These are phyloP conservation scores for Percina caprodes DNA, from an alignment of 2,113 vertebrate genomes.

Conservation along the genomic window DNA sequence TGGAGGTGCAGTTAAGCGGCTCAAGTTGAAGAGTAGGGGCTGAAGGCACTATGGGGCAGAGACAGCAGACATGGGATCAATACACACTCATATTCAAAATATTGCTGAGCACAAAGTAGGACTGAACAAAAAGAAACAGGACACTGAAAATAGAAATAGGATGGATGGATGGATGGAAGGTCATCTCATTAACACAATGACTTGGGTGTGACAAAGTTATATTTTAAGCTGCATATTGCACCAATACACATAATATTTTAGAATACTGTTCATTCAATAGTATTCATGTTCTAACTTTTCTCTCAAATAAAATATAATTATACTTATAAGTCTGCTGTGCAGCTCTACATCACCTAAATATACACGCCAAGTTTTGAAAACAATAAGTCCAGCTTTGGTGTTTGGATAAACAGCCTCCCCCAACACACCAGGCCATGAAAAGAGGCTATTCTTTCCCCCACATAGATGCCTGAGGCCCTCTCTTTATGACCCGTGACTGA, in stretches of 20 bases:
- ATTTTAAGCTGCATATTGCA: background rate
- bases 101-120: conserved; percentile 12
- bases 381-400: conserved; percentile 36
- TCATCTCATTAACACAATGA: background rate
- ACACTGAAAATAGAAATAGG: background rate
- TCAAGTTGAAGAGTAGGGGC: conserved; percentile 93
- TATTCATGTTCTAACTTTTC: background rate
- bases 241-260: background rate
- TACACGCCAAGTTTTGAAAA: conserved; percentile 35
- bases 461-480: conserved; percentile 76
- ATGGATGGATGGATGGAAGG: background rate
- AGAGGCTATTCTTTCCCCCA: conserved; percentile 73
- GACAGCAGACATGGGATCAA: conserved; percentile 33
- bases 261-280: background rate
- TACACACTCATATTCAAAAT: conserved; percentile 17
- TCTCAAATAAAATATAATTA: background rate
- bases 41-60: conserved; percentile 86
- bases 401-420: conserved; percentile 64
- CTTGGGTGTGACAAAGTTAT: background rate
- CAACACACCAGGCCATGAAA: conserved; percentile 72
- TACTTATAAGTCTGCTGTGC: background rate
- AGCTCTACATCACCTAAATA: conserved; percentile 14
- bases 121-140: conserved; percentile 24
- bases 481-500: conserved; percentile 85
- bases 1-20: conserved; percentile 95